phyloP scores from a whole-genome alignment of 1,140 invertebrate genomes.

The Calycopis cecrops region DNA sequence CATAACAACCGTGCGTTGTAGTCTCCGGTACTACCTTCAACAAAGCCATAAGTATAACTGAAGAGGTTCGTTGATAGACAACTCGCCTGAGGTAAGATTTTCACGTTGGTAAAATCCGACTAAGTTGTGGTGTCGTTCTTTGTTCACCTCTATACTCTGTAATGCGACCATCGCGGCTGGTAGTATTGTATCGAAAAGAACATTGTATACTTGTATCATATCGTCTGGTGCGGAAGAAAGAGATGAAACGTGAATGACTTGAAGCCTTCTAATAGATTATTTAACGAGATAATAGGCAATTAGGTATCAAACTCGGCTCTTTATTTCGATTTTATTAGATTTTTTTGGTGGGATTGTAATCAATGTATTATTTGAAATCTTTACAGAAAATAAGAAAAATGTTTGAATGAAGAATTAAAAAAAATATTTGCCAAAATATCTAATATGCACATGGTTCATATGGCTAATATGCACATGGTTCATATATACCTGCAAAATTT shows the following conservation, averaged over 20 bases:
- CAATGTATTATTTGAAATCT: not conserved
- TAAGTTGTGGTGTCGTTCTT: constrained; percentile 16
- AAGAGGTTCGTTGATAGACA: constrained; percentile 44
- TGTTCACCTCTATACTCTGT: not conserved
- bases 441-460: no score
- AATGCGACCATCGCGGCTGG: constrained; percentile 16
- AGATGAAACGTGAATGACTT: constrained; percentile 49
- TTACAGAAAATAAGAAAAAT: no score
- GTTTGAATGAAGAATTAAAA: not conserved
- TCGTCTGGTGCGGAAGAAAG: constrained; percentile 43
- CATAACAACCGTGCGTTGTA: constrained; percentile 24
- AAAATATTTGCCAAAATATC: not conserved
- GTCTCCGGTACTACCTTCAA: constrained; percentile 30
- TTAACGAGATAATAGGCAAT: constrained; percentile 5
- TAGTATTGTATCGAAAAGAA: constrained; percentile 34
- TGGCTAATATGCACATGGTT: no score
- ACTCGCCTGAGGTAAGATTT: constrained; percentile 58
- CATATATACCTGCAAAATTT: no score
- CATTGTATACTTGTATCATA: constrained; percentile 41
- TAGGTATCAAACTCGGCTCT: no score
- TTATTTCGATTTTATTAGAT: no score
- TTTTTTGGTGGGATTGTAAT: no score
- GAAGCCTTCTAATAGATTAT: constrained; percentile 31
- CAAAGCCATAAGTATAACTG: constrained; percentile 51
- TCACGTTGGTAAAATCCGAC: constrained; percentile 47